These are phyloP conservation scores for Boloria euphrosyne DNA, from an alignment of 2,888 invertebrate genomes.

Conservation along the genomic window DNA sequence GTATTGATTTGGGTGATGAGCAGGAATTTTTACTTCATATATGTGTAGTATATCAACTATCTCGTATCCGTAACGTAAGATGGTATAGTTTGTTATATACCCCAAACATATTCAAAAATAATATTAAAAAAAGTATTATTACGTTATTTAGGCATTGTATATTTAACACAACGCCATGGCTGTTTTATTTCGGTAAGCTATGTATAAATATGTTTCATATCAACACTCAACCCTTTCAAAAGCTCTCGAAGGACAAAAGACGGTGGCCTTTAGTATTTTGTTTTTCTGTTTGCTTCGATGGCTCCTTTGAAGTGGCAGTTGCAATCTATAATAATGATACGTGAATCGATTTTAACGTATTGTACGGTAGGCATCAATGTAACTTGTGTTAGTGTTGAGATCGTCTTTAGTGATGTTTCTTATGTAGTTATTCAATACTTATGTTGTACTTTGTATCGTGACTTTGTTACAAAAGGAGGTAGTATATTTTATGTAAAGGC, in stretches of 20 bases:
- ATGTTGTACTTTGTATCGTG: conserved; percentile 13
- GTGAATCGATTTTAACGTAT: conserved; percentile 22
- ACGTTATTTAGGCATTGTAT: no score
- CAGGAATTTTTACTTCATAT: no score
- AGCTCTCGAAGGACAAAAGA: conserved; percentile 49
- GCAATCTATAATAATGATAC: conserved; percentile 36
- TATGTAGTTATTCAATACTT: conserved; percentile 2
- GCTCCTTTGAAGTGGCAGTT: conserved; percentile 44
- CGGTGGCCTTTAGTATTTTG: conserved; percentile 52
- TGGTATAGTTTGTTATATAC: no score
- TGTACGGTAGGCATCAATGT: not conserved
- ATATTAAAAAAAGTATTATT: no score
- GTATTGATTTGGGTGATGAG: no score
- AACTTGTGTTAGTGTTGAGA: conserved; percentile 10
- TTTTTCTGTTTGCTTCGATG: conserved; percentile 31
- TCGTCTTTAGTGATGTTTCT: conserved; percentile 14
- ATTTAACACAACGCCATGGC: not conserved
- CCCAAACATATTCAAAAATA: no score
- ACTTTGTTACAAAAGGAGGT: not conserved
- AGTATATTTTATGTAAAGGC: not conserved
- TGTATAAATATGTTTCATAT: conserved; percentile 48
- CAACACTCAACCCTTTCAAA: conserved; percentile 64
- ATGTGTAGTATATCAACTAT: no score
- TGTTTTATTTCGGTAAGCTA: not conserved
- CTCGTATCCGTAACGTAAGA: no score